Evolutionary conservation across 2,113 vertebrate genomes (phyloP).

Genomic region (Ammodytes dubius): DNA sequence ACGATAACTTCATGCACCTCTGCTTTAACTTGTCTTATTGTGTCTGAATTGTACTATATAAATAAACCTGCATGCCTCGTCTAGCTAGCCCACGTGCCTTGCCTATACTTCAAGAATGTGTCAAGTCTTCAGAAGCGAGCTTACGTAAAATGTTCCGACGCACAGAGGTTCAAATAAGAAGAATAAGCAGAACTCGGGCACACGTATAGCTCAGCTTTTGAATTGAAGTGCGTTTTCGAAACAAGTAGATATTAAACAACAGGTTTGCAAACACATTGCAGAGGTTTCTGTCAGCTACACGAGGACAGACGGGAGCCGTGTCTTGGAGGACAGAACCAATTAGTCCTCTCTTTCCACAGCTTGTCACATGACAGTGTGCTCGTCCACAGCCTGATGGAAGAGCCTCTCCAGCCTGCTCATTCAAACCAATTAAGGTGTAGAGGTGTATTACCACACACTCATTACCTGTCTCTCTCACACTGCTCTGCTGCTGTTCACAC

Average conservation of each 20-base stretch:
- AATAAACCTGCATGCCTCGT: too few species aligned
- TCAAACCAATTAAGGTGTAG: slow-evolving; percentile 77
- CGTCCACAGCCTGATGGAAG: slow-evolving; percentile 69
- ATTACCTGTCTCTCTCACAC: slow-evolving; percentile 71
- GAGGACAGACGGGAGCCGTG: slow-evolving; percentile 44
- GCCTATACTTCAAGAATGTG: not conserved
- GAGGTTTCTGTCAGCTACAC: slow-evolving; percentile 34
- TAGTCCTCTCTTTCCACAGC: slow-evolving; percentile 58
- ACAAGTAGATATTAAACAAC: slow-evolving; percentile 34
- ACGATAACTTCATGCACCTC: not conserved
- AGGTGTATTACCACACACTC: slow-evolving; percentile 74
- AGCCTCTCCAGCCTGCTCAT: slow-evolving; percentile 74
- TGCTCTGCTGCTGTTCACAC: slow-evolving; percentile 50
- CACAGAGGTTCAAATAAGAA: not conserved
- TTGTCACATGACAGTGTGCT: slow-evolving; percentile 75
- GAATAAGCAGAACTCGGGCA: not conserved
- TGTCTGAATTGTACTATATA: too few species aligned
- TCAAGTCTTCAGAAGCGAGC: not conserved
- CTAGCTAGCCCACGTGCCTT: too few species aligned
- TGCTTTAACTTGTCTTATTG: not conserved
- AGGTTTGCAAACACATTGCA: slow-evolving; percentile 20
- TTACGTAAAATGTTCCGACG: not conserved
- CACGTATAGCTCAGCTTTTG: not conserved
- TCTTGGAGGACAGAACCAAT: slow-evolving; percentile 69
- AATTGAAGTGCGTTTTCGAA: not conserved